These are phyloP conservation scores for Byasa hedistus DNA, from an alignment of 2,888 invertebrate genomes.

Conservation along the genomic window DNA sequence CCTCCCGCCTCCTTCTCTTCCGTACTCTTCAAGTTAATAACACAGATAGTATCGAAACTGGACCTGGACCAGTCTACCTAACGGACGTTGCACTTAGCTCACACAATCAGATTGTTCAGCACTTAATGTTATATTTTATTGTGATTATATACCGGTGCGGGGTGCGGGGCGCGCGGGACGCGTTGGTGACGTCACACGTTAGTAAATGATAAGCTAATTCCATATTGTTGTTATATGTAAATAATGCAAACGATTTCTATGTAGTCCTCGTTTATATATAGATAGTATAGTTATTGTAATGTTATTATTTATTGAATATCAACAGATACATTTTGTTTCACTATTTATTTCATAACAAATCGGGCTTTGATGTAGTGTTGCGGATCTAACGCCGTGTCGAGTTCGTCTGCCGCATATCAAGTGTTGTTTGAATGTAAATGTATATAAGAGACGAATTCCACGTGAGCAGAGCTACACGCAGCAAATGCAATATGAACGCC, in stretches of 20 bases:
- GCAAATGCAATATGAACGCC: slow-evolving; percentile 13
- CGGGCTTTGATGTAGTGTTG: slow-evolving; percentile 5
- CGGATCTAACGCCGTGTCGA: not conserved
- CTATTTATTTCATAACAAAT: slow-evolving; percentile 19
- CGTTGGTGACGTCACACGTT: not conserved
- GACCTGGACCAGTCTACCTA: not conserved
- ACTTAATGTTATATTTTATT: not conserved
- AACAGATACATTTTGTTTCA: not conserved
- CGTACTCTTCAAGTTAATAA: too few species aligned
- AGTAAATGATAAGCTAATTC: not conserved
- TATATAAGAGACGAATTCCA: slow-evolving; percentile 5
- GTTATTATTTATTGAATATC: slow-evolving; percentile 8
- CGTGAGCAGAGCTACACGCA: not conserved
- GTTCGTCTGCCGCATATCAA: not conserved
- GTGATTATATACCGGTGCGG: not conserved
- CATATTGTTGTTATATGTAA: slow-evolving; percentile 7
- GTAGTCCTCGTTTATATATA: not conserved
- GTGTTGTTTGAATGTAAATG: not conserved
- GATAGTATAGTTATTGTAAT: not conserved
- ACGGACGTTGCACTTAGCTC: not conserved
- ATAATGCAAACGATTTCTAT: not conserved
- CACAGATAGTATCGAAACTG: not conserved
- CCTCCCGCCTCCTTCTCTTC: too few species aligned
- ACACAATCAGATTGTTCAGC: not conserved
- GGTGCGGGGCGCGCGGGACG: not conserved